Evolutionary conservation across 2,797 vertebrate genomes (phyloP).

Genomic region (Clarias fuscus): DNA sequence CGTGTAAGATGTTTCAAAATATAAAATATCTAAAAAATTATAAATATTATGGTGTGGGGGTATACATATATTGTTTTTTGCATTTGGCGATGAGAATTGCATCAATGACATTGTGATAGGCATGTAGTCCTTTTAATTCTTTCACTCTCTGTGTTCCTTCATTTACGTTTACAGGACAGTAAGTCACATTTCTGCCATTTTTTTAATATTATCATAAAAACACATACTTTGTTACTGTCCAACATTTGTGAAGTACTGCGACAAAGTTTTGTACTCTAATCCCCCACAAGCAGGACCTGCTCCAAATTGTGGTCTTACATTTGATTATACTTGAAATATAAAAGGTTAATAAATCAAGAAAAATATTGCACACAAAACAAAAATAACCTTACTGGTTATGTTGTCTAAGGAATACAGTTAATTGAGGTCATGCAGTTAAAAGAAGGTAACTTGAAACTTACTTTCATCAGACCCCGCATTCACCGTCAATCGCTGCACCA

Average conservation of each 20-base stretch:
- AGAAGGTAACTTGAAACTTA: conserved; percentile 58
- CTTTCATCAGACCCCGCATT: conserved; percentile 98
- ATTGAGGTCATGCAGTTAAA: background rate
- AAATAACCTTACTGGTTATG: background rate
- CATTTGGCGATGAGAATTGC: background rate
- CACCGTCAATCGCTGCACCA: conserved; percentile 99
- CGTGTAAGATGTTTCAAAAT: background rate
- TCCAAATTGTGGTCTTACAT: background rate
- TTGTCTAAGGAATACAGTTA: background rate
- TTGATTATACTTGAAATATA: background rate
- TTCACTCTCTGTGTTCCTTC: background rate
- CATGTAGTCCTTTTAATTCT: background rate
- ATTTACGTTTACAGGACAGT: no score
- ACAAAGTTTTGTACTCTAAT: background rate
- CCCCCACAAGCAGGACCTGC: no score
- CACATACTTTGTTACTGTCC: background rate
- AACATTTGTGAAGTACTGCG: background rate
- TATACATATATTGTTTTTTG: background rate
- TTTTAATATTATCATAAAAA: background rate
- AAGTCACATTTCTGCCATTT: background rate
- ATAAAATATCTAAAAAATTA: no score
- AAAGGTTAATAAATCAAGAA: no score
- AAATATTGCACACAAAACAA: background rate
- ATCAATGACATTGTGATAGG: background rate
- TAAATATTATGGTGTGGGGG: no score